A percentile compares a stretch with the other conserved stretches of the same genome.
phyloP scores from a whole-genome alignment of 2,888 invertebrate genomes.

The Eupithecia vulgata region DNA sequence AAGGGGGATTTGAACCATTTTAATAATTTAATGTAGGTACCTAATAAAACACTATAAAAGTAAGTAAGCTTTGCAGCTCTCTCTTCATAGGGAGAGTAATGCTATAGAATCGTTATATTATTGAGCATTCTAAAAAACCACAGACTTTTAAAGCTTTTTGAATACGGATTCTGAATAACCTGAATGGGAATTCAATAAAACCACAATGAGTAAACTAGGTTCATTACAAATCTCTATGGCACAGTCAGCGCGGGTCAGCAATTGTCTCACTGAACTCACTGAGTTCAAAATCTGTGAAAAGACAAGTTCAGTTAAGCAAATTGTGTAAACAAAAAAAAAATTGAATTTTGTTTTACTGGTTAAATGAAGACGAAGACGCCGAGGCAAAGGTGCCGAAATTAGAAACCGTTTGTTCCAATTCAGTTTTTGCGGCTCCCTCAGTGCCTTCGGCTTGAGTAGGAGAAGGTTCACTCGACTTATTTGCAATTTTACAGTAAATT shows the following conservation, averaged over 20 bases:
- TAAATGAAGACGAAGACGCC: background rate
- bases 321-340: too few relatives aligned
- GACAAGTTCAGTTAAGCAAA: background rate
- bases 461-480: background rate
- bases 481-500: background rate
- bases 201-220: background rate
- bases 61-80: background rate
- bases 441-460: background rate
- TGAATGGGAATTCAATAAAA: background rate
- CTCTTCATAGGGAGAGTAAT: background rate
- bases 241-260: background rate
- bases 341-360: too few relatives aligned
- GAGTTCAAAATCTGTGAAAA: background rate
- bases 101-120: background rate
- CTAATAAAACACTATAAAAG: too few relatives aligned
- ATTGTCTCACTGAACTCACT: background rate
- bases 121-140: conserved; percentile 4
- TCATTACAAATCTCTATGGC: background rate
- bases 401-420: background rate
- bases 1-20: too few relatives aligned
- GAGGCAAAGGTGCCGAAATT: background rate
- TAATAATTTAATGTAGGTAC: too few relatives aligned
- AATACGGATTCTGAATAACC: conserved; percentile 14
- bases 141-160: background rate
- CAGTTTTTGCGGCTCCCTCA: background rate